Evolutionary conservation across 2,797 vertebrate species (phyloP), one percentile per base, ranked within the genome.

Genomic region (Sarcoramphus papa): DNA sequence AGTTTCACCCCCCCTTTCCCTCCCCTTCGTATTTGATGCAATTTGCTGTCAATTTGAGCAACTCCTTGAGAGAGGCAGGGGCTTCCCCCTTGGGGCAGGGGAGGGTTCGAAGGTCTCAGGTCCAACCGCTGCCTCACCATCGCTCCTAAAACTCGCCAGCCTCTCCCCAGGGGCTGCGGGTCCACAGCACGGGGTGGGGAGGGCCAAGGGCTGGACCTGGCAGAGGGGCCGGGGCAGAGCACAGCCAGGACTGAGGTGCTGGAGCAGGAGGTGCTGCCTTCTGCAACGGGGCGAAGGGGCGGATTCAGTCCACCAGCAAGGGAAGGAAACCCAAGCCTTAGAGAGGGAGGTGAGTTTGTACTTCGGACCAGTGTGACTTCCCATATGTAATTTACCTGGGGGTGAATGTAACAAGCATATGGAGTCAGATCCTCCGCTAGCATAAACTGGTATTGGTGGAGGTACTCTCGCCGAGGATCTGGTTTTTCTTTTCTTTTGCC

Each of bases 401-500:
- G 74, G 79, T 65, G 89, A 94, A 80, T 69, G 84, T 37, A 27
- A 40, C 7, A 20, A 57, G 79, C 56, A 8, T 45, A 25, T 5
- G 8, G 76, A 31, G 74, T 24, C 73, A 25, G 35, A 62, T 31
- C 65, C 88, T 91, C 70, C 3, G 0, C 60, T 25, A 13, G 62
- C 95, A 50, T 59, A n/a, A 45, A 15, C 51, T 94, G 40, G 24
- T n/a, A 3, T 6, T 70, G 33, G 59, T 85, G 74, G 78, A 77
- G 69, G 50, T 40, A 5, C 48, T 84, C 51, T 62, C 1, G 0
- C 5, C 51, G 78, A 96, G 60, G 45, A 30, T 45, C 92, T 83
- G 57, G 24, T 68, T 90, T 95, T 76, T 69, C 87, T 88, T 97
- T 87, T 27, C 79, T 88, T 96, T 95, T 92, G 93, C 91, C 48